Evolutionary conservation across 2,888 invertebrate genomes (phyloP).

Genomic region (Prosopocoilus inquinatus): DNA sequence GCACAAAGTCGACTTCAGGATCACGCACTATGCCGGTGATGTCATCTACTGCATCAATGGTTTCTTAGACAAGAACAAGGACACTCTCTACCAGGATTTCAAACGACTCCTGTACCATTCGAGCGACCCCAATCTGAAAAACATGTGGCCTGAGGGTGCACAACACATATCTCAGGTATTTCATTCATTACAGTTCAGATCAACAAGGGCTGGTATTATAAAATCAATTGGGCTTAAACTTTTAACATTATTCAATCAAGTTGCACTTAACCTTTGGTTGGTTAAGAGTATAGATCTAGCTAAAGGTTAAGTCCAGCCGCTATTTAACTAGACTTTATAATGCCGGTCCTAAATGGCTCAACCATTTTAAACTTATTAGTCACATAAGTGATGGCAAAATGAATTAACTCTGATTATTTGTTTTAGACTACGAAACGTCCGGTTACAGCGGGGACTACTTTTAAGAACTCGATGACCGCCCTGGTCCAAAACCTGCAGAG

Average conservation of each 20-base stretch:
- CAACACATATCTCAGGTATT: slow-evolving; percentile 78
- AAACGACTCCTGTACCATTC: slow-evolving; percentile 89
- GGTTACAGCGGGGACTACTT: slow-evolving; percentile 88
- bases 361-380: neutral
- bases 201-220: too few species aligned
- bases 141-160: slow-evolving; percentile 97
- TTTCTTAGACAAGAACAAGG: slow-evolving; percentile 97
- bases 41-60: slow-evolving; percentile 88
- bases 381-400: neutral
- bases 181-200: too few species aligned
- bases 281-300: too few species aligned
- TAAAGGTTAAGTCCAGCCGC: too few species aligned
- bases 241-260: too few species aligned
- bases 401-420: neutral
- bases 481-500: slow-evolving; percentile 83
- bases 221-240: too few species aligned
- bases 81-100: slow-evolving; percentile 95
- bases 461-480: slow-evolving; percentile 92
- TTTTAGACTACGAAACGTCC: slow-evolving; percentile 89
- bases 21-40: slow-evolving; percentile 95
- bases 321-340: too few species aligned
- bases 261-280: too few species aligned
- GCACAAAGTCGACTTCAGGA: slow-evolving; percentile 76
- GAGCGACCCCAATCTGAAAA: slow-evolving; percentile 68
- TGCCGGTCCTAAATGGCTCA: slow-evolving; percentile 1